These are phyloP conservation scores for Sebastes minor DNA, from an alignment of 2,797 vertebrate species.

Conservation along the genomic window DNA sequence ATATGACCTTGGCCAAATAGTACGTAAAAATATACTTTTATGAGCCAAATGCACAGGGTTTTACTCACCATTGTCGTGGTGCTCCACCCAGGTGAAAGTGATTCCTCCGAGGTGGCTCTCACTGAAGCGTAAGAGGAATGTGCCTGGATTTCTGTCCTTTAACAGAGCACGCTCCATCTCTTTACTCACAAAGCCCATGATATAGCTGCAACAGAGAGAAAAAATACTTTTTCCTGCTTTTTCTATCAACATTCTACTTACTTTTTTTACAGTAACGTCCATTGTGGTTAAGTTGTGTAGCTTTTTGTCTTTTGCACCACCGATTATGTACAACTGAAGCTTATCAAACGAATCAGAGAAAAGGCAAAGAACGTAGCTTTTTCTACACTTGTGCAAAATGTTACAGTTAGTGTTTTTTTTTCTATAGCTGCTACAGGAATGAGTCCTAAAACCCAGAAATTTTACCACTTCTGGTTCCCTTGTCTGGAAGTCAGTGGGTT, in stretches of 20 bases:
- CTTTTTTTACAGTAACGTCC: not conserved
- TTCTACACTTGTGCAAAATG: not conserved
- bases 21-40: not conserved
- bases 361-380: not conserved
- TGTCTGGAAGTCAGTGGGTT: too few relatives aligned
- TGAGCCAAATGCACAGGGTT: not conserved
- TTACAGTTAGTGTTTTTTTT: not conserved
- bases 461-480: too few relatives aligned
- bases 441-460: too few relatives aligned
- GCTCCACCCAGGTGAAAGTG: constrained; percentile 98
- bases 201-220: constrained; percentile 77
- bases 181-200: constrained; percentile 99
- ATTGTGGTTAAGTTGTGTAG: not conserved
- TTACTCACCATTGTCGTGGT: constrained; percentile 87
- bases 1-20: not conserved
- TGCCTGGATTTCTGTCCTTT: constrained; percentile 91
- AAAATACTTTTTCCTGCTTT: not conserved
- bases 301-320: not conserved
- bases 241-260: not conserved
- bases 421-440: too few relatives aligned
- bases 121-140: constrained; percentile 94
- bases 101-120: constrained; percentile 97
- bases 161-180: constrained; percentile 92
- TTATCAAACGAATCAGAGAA: not conserved
- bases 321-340: not conserved